These are phyloP conservation scores for Drosophila austrosaltans DNA, from an alignment of 2,888 invertebrate species.

Conservation along the genomic window DNA sequence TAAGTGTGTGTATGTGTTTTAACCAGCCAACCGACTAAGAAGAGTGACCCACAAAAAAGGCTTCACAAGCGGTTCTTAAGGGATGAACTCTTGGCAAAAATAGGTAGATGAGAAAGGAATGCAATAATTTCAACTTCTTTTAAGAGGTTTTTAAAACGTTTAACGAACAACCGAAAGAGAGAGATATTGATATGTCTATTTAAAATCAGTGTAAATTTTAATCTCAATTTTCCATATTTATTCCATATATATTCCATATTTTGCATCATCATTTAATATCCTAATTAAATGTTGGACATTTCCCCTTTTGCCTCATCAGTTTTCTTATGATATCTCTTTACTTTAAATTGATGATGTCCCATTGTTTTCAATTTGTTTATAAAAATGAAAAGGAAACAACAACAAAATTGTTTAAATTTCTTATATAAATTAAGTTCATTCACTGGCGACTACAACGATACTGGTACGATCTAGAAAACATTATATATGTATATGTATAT, in stretches of 20 bases:
- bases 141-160: too few species aligned
- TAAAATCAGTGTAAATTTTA: too few species aligned
- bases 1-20: not conserved
- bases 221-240: too few species aligned
- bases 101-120: too few species aligned
- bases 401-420: not conserved
- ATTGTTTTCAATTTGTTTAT: constrained; percentile 9
- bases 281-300: too few species aligned
- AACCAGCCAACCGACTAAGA: constrained; percentile 13
- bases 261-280: too few species aligned
- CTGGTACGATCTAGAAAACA: constrained; percentile 10
- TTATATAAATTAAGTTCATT: constrained; percentile 9
- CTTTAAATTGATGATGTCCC: not conserved
- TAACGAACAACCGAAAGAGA: too few species aligned
- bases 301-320: too few species aligned
- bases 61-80: not conserved
- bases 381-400: not conserved
- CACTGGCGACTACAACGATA: not conserved
- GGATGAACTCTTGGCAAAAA: not conserved
- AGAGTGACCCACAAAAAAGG: not conserved
- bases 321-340: not conserved
- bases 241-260: too few species aligned
- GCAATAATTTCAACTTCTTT: too few species aligned
- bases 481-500: not conserved
- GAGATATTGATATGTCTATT: too few species aligned